Conservation (phyloP, 2,113 vertebrate species). For the Nesogale talazaci region DNA sequence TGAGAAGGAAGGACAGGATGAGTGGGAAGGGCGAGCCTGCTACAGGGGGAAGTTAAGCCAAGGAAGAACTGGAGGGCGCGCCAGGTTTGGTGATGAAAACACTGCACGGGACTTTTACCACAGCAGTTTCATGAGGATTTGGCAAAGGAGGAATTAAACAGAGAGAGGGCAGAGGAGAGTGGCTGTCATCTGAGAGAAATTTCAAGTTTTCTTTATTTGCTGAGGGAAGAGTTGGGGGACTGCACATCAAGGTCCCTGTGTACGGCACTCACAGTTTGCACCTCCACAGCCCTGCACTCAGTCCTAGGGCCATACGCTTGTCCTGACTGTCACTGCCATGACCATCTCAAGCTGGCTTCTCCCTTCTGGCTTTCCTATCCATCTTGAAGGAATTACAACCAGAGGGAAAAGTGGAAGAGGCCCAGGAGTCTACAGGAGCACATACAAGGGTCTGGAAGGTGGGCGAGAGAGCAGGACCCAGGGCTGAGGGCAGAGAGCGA, state of each 20-base stretch:
- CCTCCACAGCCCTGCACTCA: background rate
- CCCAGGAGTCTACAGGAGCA: background rate
- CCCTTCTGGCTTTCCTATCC: background rate
- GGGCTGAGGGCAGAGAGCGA: background rate
- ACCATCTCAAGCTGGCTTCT: background rate
- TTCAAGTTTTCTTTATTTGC: background rate
- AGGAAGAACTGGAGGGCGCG: background rate
- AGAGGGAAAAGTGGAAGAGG: constrained; percentile 18
- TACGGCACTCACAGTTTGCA: background rate
- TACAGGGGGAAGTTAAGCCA: background rate
- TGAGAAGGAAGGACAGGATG: background rate
- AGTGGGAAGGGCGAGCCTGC: background rate
- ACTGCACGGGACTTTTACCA: background rate
- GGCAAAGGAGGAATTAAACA: background rate
- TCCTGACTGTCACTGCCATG: background rate
- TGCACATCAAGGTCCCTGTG: too few species aligned
- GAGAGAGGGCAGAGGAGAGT: background rate
- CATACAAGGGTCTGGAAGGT: background rate
- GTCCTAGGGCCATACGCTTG: background rate
- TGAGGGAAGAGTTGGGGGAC: background rate
- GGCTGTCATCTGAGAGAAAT: background rate
- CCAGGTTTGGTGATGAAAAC: background rate
- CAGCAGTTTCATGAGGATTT: background rate
- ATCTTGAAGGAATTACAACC: background rate
- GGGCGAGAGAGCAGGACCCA: background rate